Percentiles rank a stretch among this genome's conserved stretches.
Conservation (phyloP, 2,888 invertebrate genomes). For the Nesidiocoris tenuis region DNA sequence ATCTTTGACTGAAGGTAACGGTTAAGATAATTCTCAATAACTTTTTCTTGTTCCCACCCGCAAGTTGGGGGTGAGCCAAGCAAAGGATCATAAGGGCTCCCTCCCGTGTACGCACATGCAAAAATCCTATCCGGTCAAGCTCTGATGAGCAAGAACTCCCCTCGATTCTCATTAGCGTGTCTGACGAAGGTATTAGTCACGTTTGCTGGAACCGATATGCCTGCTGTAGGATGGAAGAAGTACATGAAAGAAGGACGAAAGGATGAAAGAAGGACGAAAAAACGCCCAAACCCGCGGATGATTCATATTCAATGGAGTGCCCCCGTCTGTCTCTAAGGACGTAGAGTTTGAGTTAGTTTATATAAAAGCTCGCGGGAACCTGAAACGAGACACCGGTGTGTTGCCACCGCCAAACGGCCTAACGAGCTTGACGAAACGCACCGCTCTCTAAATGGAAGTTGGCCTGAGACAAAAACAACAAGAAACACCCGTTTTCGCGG, state of each 20-base stretch:
- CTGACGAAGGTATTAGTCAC: constrained; percentile 28
- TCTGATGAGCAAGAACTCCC: constrained; percentile 25
- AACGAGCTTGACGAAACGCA: not conserved
- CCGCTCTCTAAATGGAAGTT: not conserved
- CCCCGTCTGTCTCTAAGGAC: not conserved
- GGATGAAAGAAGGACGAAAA: not conserved
- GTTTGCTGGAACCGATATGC: not conserved
- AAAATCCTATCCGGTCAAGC: constrained; percentile 22
- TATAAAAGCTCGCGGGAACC: not conserved
- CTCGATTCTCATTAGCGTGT: constrained; percentile 19
- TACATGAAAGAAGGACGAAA: not conserved
- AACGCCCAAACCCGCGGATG: not conserved
- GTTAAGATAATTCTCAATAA: not conserved
- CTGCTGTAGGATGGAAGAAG: not conserved
- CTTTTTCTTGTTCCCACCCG: too few relatives aligned
- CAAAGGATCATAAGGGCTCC: not conserved
- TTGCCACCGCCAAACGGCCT: not conserved
- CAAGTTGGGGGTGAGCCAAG: too few relatives aligned
- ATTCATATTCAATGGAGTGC: constrained; percentile 2
- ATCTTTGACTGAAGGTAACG: not conserved
- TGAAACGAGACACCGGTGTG: not conserved
- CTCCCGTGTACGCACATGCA: constrained; percentile 15
- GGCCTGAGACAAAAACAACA: not conserved
- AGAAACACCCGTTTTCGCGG: not conserved
- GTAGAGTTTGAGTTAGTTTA: not conserved